Base-by-base conservation (phyloP, 2,888 invertebrate genomes). In the Drosophila vallismaia region DNA sequence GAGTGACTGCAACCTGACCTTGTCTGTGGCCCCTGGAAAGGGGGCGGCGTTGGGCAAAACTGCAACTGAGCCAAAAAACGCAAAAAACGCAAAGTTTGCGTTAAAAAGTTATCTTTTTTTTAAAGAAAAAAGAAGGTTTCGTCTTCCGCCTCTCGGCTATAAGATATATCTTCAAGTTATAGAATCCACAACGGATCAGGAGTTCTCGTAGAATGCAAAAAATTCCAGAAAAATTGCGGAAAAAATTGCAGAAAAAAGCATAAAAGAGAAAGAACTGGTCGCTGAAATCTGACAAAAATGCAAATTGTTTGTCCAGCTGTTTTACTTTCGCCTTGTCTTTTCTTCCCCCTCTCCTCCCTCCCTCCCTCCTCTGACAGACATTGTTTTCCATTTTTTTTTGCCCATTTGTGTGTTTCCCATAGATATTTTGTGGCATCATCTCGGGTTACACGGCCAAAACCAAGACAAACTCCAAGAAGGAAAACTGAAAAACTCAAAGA, bases 251-350 rank as follows among this genome's bases (percentile, higher is more conserved):
- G 28, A n/a, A 14, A 29, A n/a, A n/a, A 19, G 2, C 19, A 19
- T 19, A 19, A 38, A 14, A 36, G 12, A 28, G 12, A 4, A 51
- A 45, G 44, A 58, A 51, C 51, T 12, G 9, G 19, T 26, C 59
- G 8, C 48, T 14, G 51, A 52, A 64, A 60, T 64, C 63, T 60
- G 36, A 51, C 55, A 56, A 50, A 55, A 56, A 64, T 55, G 55
- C 49, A 63, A 60, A 68, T 59, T 66, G 74, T 76, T 74, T 71
- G 66, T 67, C 74, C 80, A 79, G 66, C 77, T 76, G 79, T 59
- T 77, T 72, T 60, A 56, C 60, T 77, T 69, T 76, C 60, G 60
- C 33, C 60, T 62, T 44, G 49, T 58, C 56, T 66, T 74, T 1
- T 71, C 48, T 19, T 19, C 2, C 19, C 19, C 19, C 19, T 19